Percentiles rank a stretch among this genome's conserved stretches.
phyloP scores from a whole-genome alignment of 2,797 vertebrate genomes.

The Antrozous pallidus region DNA sequence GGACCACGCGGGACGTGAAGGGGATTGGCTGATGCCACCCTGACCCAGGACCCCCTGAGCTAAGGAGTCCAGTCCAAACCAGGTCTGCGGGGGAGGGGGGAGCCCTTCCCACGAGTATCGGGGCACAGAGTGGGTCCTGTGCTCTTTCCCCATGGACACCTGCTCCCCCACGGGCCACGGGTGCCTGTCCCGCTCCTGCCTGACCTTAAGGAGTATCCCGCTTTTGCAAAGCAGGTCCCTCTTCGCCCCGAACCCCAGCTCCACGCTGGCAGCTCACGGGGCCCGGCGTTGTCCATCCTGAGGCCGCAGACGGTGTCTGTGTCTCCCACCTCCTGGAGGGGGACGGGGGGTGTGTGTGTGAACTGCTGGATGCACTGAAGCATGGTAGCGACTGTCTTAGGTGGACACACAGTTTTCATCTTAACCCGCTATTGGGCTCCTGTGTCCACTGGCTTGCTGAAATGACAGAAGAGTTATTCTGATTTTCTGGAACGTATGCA shows the following conservation, averaged over 20 bases:
- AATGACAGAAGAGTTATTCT: no score
- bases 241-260: neutral
- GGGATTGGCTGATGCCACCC: neutral
- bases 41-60: neutral
- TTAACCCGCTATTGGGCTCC: no score
- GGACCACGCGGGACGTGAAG: no score
- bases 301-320: neutral
- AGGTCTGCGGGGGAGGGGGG: neutral
- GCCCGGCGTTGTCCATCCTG: neutral
- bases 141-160: neutral
- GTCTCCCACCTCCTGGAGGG: neutral
- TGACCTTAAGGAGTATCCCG: neutral
- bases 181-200: neutral
- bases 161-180: rapidly evolving
- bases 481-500: no score
- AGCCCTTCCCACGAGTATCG: rapidly evolving
- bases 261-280: neutral
- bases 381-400: no score
- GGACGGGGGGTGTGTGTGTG: rapidly evolving
- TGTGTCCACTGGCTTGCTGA: no score
- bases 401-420: no score
- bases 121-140: rapidly evolving
- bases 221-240: rapidly evolving
- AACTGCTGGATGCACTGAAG: no score
- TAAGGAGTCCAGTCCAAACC: neutral